A percentile compares a stretch with the other conserved stretches of the same genome.
Evolutionary conservation across 2,113 vertebrate species (phyloP).

Genomic region (Tricholaema leucomelas): DNA sequence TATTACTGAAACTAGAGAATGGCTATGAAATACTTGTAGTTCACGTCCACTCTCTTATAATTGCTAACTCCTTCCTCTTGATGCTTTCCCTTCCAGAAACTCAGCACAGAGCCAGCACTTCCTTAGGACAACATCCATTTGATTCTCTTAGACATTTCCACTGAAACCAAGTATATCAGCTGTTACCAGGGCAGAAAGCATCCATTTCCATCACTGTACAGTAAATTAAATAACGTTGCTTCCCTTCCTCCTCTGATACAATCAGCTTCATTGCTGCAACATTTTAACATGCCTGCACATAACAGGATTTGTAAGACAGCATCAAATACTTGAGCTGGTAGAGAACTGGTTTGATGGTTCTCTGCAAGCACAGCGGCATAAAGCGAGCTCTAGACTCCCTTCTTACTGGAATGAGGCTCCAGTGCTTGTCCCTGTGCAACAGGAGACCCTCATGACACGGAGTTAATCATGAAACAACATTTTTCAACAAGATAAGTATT

Average conservation of each 20-base stretch:
- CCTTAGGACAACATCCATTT: not conserved
- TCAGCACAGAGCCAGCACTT: not conserved
- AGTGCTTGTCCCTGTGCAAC: not conserved
- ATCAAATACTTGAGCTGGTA: not conserved
- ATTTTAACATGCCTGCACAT: not conserved
- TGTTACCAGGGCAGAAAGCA: not conserved
- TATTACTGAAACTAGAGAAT: slow-evolving; percentile 42
- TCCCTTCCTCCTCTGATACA: not conserved
- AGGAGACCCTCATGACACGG: not conserved
- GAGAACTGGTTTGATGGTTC: not conserved
- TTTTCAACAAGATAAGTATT: not conserved
- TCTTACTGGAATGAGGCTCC: not conserved
- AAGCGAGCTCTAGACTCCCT: not conserved
- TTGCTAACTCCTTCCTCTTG: not conserved
- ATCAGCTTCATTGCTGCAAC: not conserved
- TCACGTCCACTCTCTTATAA: not conserved
- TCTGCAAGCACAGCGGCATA: not conserved
- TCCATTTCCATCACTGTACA: not conserved
- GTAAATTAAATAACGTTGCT: not conserved
- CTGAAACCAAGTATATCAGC: not conserved
- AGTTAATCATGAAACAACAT: not conserved
- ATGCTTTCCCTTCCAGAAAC: slow-evolving; percentile 16
- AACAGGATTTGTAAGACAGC: not conserved
- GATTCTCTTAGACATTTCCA: not conserved
- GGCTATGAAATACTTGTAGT: not conserved